phyloP scores from a whole-genome alignment of 2,888 invertebrate genomes.

The Hemistola chrysoprasaria region DNA sequence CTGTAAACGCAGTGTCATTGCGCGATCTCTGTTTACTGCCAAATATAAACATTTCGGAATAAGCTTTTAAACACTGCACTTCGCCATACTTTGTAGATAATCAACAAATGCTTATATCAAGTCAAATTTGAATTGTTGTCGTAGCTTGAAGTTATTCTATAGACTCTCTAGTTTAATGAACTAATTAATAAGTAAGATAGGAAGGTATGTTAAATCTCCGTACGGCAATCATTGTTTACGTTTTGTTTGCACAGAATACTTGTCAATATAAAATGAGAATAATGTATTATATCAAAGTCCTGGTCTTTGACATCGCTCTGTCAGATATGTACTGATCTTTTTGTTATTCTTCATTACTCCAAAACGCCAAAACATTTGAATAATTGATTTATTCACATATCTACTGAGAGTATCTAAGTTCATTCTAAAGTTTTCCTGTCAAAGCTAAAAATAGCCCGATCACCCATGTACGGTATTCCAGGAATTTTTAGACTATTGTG shows the following conservation, averaged over 20 bases:
- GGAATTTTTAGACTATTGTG: conserved; percentile 74
- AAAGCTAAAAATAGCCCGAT: conserved; percentile 44
- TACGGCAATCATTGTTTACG: conserved; percentile 30
- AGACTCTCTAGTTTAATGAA: conserved; percentile 28
- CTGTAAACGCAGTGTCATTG: conserved; percentile 35
- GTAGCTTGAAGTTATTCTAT: conserved; percentile 15
- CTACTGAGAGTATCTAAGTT: too few relatives aligned
- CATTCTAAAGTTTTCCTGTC: conserved; percentile 14
- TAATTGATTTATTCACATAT: too few relatives aligned
- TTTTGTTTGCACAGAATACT: conserved; percentile 22
- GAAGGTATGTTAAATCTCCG: conserved; percentile 23
- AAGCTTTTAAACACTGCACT: conserved; percentile 48
- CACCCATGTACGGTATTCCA: conserved; percentile 53
- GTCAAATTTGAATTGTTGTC: conserved; percentile 18
- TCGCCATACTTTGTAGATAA: conserved; percentile 28
- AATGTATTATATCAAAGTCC: conserved; percentile 35
- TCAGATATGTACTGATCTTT: too few relatives aligned
- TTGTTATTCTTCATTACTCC: too few relatives aligned
- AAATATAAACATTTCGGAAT: conserved; percentile 57
- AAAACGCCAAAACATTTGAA: too few relatives aligned
- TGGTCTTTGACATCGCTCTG: conserved; percentile 27
- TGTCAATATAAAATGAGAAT: conserved; percentile 27
- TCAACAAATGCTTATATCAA: conserved; percentile 30
- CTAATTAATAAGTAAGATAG: conserved; percentile 25
- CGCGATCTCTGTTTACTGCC: conserved; percentile 47